A percentile compares a stretch with the other conserved stretches of the same genome.
These are phyloP conservation scores for Drosophila mimetica DNA, from an alignment of 2,888 invertebrate genomes.

Conservation along the genomic window DNA sequence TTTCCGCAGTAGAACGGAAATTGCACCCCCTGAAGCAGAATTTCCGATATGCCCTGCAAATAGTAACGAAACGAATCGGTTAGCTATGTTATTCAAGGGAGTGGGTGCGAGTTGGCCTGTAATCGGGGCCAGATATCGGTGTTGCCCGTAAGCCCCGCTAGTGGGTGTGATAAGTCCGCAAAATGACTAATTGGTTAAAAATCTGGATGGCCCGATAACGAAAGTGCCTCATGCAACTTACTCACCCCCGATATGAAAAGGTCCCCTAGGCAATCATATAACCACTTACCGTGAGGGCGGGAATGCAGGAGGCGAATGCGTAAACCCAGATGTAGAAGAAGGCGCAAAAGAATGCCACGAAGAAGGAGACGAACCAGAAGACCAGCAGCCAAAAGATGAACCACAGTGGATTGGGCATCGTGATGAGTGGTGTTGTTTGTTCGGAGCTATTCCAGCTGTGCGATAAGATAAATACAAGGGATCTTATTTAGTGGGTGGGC, in stretches of 20 bases:
- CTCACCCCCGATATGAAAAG: constrained; percentile 1
- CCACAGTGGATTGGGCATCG: constrained; percentile 88
- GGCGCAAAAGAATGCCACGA: constrained; percentile 89
- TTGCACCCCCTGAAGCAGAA: constrained; percentile 88
- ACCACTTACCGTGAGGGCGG: constrained; percentile 87
- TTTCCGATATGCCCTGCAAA: constrained; percentile 88
- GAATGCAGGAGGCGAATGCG: constrained; percentile 89
- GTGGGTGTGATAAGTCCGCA: constrained; percentile 31
- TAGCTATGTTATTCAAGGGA: background rate
- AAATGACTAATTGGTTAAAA: constrained; percentile 57
- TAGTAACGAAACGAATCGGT: constrained; percentile 12
- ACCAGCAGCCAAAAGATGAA: constrained; percentile 90
- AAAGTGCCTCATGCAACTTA: constrained; percentile 18
- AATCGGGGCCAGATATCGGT: constrained; percentile 13
- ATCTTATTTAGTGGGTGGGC: constrained; percentile 11
- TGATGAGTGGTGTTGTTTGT: constrained; percentile 33
- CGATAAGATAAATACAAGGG: constrained; percentile 52
- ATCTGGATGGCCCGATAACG: constrained; percentile 36
- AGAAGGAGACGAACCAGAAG: constrained; percentile 88
- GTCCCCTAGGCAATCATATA: background rate
- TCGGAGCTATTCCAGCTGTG: constrained; percentile 37
- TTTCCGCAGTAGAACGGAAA: constrained; percentile 90
- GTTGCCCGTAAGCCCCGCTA: constrained; percentile 26
- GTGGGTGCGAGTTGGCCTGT: background rate
- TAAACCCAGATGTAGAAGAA: constrained; percentile 88